These are phyloP conservation scores for Dromiciops gliroides DNA, from an alignment of 2,113 vertebrate species.

Conservation along the genomic window DNA sequence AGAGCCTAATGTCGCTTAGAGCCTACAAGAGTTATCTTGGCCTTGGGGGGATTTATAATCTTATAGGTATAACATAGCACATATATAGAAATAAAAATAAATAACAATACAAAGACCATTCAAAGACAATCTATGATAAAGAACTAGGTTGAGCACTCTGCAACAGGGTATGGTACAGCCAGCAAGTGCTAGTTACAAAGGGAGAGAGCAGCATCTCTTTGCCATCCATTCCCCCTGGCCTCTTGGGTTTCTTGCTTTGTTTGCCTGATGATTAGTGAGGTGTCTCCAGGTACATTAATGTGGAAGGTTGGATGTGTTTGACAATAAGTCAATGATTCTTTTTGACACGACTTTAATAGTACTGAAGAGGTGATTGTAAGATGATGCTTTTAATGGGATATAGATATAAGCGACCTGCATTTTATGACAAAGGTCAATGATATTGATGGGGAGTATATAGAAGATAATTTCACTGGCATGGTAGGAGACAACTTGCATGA, in stretches of 20 bases:
- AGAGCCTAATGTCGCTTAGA: too few relatives aligned
- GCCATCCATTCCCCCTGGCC: slow-evolving; percentile 37
- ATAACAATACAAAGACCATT: background rate
- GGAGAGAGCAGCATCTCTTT: slow-evolving; percentile 24
- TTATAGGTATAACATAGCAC: background rate
- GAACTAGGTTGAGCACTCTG: background rate
- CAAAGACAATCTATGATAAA: background rate
- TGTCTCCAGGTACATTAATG: slow-evolving; percentile 77
- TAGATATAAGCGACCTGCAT: slow-evolving; percentile 80
- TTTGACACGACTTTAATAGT: slow-evolving; percentile 84
- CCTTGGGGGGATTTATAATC: background rate
- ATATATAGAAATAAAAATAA: background rate
- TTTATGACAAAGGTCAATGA: slow-evolving; percentile 86
- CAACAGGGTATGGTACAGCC: background rate
- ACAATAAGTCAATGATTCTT: slow-evolving; percentile 86
- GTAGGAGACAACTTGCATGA: slow-evolving; percentile 80
- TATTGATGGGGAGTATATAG: slow-evolving; percentile 80
- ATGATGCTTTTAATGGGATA: slow-evolving; percentile 82
- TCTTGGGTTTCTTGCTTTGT: slow-evolving; percentile 66
- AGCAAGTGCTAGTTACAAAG: slow-evolving; percentile 7
- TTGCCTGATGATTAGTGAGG: slow-evolving; percentile 78
- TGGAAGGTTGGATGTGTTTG: slow-evolving; percentile 80
- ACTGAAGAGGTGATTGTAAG: slow-evolving; percentile 80
- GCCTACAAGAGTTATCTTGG: background rate
- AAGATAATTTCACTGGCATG: slow-evolving; percentile 82